These are phyloP conservation scores for Helicolenus hilgendorfi DNA, from an alignment of 2,797 vertebrate species.

Conservation along the genomic window DNA sequence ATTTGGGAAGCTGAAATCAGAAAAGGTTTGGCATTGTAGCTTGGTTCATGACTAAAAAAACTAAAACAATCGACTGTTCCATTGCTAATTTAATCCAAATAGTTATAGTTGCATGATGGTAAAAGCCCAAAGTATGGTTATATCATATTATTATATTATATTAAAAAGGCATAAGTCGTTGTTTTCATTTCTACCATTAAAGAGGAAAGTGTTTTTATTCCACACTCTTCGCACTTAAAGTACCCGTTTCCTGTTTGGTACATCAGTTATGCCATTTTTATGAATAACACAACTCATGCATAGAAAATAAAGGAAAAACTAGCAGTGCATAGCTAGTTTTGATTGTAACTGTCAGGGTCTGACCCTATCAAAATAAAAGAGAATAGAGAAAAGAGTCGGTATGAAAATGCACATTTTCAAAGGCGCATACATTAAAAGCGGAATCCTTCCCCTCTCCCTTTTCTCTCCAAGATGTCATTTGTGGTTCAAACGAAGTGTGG, in stretches of 20 bases:
- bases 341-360: conserved; percentile 45
- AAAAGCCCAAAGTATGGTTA: neutral
- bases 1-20: neutral
- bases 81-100: neutral
- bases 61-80: neutral
- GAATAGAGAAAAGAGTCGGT: neutral
- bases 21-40: neutral
- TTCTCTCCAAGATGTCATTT: neutral
- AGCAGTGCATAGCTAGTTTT: conserved; percentile 7
- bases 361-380: conserved; percentile 37
- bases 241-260: neutral
- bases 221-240: neutral
- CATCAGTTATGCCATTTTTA: neutral
- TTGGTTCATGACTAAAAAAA: neutral
- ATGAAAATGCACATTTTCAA: conserved; percentile 46
- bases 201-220: neutral
- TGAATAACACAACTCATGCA: conserved; percentile 22
- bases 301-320: conserved; percentile 7
- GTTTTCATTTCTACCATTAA: neutral
- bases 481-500: conserved; percentile 36
- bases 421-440: conserved; percentile 30
- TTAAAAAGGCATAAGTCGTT: neutral
- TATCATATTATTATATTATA: neutral
- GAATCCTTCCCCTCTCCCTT: neutral
- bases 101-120: neutral